These are phyloP conservation scores for Meliscaeva auricollis DNA, from an alignment of 2,888 invertebrate genomes.

Conservation along the genomic window DNA sequence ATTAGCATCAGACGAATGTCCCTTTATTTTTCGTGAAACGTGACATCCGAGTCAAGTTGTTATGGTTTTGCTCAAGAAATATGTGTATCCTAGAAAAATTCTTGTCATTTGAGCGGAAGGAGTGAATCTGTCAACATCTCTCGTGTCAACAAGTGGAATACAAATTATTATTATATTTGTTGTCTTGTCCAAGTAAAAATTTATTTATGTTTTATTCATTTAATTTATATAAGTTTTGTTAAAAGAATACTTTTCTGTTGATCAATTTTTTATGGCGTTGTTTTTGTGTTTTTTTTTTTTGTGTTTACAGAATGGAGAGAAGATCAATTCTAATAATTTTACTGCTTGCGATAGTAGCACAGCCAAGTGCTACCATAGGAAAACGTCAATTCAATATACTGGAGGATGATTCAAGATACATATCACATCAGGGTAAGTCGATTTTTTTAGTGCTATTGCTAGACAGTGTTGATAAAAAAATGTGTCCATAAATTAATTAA, in stretches of 20 bases:
- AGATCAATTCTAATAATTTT: constrained; percentile 37
- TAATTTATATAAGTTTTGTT: constrained; percentile 12
- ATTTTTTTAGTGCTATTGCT: background rate
- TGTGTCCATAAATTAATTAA: too few relatives aligned
- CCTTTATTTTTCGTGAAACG: constrained; percentile 10
- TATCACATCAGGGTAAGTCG: constrained; percentile 83
- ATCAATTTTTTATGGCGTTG: background rate
- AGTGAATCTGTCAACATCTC: constrained; percentile 50
- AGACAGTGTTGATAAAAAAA: too few relatives aligned
- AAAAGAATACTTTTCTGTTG: constrained; percentile 12
- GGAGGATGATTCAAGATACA: constrained; percentile 83
- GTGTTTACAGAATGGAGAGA: constrained; percentile 62
- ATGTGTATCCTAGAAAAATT: constrained; percentile 19
- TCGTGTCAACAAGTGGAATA: constrained; percentile 34
- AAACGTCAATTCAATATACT: constrained; percentile 46
- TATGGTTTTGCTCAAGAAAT: constrained; percentile 28
- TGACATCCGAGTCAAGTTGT: constrained; percentile 24
- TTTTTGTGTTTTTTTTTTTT: constrained; percentile 14
- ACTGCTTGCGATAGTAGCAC: constrained; percentile 41
- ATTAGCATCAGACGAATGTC: constrained; percentile 16
- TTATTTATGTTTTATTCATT: too few relatives aligned
- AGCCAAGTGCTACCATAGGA: constrained; percentile 18
- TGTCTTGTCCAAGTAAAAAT: constrained; percentile 2
- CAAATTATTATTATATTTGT: constrained; percentile 4
- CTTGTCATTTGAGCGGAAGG: constrained; percentile 45